phyloP scores from a whole-genome alignment of 2,888 invertebrate genomes.

The Laspeyria flexula region DNA sequence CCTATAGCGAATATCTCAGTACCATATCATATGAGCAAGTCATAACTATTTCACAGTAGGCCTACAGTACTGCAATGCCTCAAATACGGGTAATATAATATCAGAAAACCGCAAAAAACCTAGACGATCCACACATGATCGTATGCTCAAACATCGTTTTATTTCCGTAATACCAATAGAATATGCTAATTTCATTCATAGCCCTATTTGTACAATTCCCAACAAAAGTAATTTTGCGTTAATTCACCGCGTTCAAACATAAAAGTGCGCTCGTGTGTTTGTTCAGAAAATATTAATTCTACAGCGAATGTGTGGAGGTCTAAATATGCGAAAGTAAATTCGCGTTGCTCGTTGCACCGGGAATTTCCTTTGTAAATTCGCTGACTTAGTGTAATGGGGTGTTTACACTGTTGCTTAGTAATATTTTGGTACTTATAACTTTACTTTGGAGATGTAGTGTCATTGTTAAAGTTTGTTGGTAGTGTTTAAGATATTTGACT shows the following conservation, averaged over 20 bases:
- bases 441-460: too few relatives aligned
- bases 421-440: neutral
- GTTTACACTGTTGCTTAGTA: slow-evolving; percentile 11
- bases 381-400: slow-evolving; percentile 34
- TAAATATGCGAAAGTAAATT: slow-evolving; percentile 39
- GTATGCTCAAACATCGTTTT: too few relatives aligned
- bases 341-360: slow-evolving; percentile 34
- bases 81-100: too few relatives aligned
- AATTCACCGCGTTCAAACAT: slow-evolving; percentile 8
- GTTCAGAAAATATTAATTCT: slow-evolving; percentile 32
- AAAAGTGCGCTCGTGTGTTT: slow-evolving; percentile 19
- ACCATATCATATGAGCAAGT: too few relatives aligned
- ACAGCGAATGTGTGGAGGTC: slow-evolving; percentile 17
- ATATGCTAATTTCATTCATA: neutral
- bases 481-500: too few relatives aligned
- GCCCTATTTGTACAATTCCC: neutral
- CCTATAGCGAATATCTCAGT: too few relatives aligned
- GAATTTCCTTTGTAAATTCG: slow-evolving; percentile 52
- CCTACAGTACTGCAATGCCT: too few relatives aligned
- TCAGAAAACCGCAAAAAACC: too few relatives aligned
- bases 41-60: too few relatives aligned
- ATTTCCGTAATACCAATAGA: neutral
- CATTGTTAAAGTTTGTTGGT: too few relatives aligned
- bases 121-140: too few relatives aligned
- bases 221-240: slow-evolving; percentile 4